Evolutionary conservation across 2,113 vertebrate species (phyloP).

Genomic region (Psilopsiagon aymara): DNA sequence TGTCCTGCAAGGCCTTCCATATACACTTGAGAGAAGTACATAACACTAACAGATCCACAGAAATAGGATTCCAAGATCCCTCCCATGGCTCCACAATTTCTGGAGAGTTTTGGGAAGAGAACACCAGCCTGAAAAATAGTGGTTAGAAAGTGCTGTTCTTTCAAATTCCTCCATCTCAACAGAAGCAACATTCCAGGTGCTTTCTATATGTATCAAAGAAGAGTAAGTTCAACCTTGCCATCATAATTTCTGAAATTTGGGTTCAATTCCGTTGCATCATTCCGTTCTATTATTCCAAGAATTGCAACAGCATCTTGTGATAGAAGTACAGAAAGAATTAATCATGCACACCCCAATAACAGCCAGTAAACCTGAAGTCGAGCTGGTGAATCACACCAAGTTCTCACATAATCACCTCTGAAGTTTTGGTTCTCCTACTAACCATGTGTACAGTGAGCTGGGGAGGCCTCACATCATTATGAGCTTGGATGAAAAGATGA

Average conservation of each 20-base stretch:
- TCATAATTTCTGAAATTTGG: constrained; percentile 46
- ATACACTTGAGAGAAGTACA: neutral
- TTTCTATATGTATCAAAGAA: neutral
- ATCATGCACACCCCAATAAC: neutral
- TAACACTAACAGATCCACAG: neutral
- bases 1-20: neutral
- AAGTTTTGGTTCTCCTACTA: neutral
- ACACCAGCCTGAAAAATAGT: neutral
- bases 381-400: neutral
- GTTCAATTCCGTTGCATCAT: constrained; percentile 32
- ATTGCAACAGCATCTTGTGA: constrained; percentile 9
- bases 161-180: neutral
- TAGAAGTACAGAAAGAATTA: neutral
- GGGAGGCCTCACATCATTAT: neutral
- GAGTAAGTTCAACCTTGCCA: constrained; percentile 40
- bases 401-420: neutral
- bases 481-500: neutral
- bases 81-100: neutral
- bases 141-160: neutral
- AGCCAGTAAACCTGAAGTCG: neutral
- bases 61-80: neutral
- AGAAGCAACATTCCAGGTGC: neutral
- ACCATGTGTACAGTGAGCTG: accelerated
- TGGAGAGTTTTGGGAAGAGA: neutral
- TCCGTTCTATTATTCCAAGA: constrained; percentile 15